Percentiles rank a stretch among this genome's conserved stretches.
These are phyloP conservation scores for Poecilobothrus nobilitatus DNA, from an alignment of 2,888 invertebrate species.

Conservation along the genomic window DNA sequence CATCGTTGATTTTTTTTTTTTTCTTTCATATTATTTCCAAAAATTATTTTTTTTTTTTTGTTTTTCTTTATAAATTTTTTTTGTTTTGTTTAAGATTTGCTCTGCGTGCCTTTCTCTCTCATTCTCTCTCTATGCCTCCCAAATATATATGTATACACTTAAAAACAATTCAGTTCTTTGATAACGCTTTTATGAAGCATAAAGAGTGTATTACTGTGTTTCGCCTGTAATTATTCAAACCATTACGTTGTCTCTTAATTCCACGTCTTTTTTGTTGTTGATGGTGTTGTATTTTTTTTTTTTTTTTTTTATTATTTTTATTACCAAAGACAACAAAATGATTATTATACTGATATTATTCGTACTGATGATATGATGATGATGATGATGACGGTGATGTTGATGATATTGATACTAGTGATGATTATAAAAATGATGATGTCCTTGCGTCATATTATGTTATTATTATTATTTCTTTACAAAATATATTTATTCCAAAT, in stretches of 20 bases:
- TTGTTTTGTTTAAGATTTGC: not conserved
- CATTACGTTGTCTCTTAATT: not conserved
- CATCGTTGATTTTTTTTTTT: not conserved
- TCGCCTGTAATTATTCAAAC: constrained; percentile 4
- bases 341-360: not conserved
- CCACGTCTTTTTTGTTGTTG: not conserved
- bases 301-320: not conserved
- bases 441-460: too few relatives aligned
- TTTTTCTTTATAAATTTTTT: not conserved
- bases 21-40: not conserved
- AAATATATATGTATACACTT: not conserved
- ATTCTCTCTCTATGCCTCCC: too few relatives aligned
- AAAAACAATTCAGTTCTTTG: not conserved
- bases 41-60: not conserved
- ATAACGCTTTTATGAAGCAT: not conserved
- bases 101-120: too few relatives aligned
- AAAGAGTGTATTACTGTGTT: not conserved
- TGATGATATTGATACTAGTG: not conserved
- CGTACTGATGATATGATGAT: not conserved
- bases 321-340: not conserved
- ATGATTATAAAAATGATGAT: too few relatives aligned
- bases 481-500: not conserved
- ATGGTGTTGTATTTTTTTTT: too few relatives aligned
- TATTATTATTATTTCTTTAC: not conserved
- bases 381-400: not conserved